Base-by-base conservation (phyloP, 2,888 invertebrate genomes). In the Azorinus chamasolen region DNA sequence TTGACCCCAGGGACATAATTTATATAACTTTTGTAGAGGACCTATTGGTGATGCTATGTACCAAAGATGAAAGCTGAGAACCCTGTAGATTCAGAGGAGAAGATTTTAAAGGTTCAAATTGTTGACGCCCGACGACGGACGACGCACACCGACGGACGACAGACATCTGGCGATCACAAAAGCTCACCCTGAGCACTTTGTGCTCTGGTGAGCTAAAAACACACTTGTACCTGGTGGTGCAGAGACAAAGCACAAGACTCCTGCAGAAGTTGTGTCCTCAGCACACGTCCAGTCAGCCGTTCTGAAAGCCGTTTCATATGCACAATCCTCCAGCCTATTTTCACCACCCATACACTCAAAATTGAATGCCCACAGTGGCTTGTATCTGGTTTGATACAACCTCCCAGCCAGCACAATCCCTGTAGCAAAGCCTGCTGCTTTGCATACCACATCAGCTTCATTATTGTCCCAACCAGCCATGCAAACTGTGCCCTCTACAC, bases 401-500 rank as follows among this genome's bases (percentile, higher is more conserved):
- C 16, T 39, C 20, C 22, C 18, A 10, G 48, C 66, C 8, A 57
- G 16, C 3, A 45, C 61, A 14, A 81, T 51, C 2, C 86, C 86
- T 8, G 72, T 68, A 4, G 46, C 59, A 64, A 64, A 82, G 5
- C 80, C 80, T 3, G 62, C 27, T 54, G 79, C 66, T 39, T 50
- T 54, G 54, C 85, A 85, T 20, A 81, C 50, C 8, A 84, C 83
- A 12, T 25, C 27, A 10, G 86, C 84, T 25, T 79, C 85, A 8
- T 27, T 41, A 32, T 83, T 71, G 39, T 81, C 79, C 83, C 83
- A 85, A 8, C 69, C 81, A 14, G 53, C 41, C 8, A 68, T 45
- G 50, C 87, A 87, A 0, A 87, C 95, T 95, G 88, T 95, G 14
- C 83, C 85, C 10, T 20, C 18, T 6, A 79, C 48, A 3, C 83